Percentiles rank a stretch among this genome's conserved stretches.
Evolutionary conservation across 2,113 vertebrate genomes (phyloP).

Genomic region (Poecilia latipinna): DNA sequence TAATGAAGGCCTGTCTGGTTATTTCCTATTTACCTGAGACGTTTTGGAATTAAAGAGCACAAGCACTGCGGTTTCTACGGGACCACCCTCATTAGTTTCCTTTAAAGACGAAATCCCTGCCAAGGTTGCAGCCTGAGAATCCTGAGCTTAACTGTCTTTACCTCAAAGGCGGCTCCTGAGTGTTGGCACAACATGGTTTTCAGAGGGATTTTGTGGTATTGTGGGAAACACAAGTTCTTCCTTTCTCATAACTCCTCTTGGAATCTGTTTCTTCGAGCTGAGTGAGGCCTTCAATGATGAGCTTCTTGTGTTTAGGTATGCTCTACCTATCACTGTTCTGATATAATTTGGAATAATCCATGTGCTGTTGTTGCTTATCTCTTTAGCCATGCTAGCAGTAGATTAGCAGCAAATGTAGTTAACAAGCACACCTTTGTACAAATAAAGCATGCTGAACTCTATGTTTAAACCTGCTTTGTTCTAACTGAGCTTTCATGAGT

Average conservation of each 20-base stretch:
- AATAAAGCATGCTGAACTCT: neutral
- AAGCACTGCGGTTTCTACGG: conserved; percentile 2
- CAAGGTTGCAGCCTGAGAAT: conserved; percentile 19
- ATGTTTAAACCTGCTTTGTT: neutral
- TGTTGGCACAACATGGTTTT: conserved; percentile 29
- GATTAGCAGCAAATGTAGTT: neutral
- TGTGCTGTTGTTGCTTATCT: neutral
- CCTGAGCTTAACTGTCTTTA: conserved; percentile 18
- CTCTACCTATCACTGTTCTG: neutral
- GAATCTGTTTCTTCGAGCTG: neutral
- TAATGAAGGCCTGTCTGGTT: conserved; percentile 29
- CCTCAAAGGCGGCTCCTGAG: conserved; percentile 16
- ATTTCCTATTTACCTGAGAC: conserved; percentile 14
- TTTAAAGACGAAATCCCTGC: conserved; percentile 30
- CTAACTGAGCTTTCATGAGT: neutral
- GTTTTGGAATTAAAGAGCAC: conserved; percentile 7
- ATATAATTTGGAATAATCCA: no score
- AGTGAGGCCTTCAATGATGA: neutral
- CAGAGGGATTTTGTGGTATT: conserved; percentile 18
- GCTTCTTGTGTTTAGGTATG: fast-evolving
- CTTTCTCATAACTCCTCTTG: conserved; percentile 15
- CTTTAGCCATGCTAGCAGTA: neutral
- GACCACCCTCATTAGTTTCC: conserved; percentile 30
- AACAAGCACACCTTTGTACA: neutral
- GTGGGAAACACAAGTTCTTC: conserved; percentile 23